phyloP scores from a whole-genome alignment of 2,113 vertebrate genomes.

The Apodemus sylvaticus region DNA sequence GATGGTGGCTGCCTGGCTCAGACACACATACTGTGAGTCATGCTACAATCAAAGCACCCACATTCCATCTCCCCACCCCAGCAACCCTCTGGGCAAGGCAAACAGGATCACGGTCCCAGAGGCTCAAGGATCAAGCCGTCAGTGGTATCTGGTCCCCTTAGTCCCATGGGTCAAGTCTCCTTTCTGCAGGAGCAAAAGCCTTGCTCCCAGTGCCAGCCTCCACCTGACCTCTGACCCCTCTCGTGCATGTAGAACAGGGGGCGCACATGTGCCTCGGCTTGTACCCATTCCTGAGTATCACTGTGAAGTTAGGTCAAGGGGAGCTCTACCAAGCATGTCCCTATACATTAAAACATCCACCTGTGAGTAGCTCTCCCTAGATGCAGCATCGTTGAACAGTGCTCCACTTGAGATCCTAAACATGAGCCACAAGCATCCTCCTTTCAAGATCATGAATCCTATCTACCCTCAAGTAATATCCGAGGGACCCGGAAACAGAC shows the following conservation, averaged over 20 bases:
- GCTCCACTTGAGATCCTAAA: neutral
- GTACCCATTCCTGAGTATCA: neutral
- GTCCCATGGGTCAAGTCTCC: neutral
- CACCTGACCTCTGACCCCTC: neutral
- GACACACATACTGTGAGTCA: neutral
- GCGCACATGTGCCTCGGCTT: rapidly evolving
- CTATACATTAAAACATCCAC: neutral
- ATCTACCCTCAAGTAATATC: neutral
- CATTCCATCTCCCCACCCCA: rapidly evolving
- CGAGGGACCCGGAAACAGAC: neutral
- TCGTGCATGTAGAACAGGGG: too few relatives aligned
- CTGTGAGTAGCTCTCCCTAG: rapidly evolving
- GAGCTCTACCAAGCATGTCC: neutral
- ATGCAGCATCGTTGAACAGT: neutral
- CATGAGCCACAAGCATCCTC: too few relatives aligned
- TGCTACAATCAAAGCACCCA: neutral
- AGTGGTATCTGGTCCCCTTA: neutral
- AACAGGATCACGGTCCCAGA: neutral
- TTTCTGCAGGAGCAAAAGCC: neutral
- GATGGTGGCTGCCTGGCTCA: neutral
- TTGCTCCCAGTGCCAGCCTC: neutral
- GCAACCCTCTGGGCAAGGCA: neutral
- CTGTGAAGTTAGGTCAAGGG: neutral
- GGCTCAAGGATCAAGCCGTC: neutral
- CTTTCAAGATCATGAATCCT: neutral